Conservation (phyloP, 2,797 vertebrate species). For the Enteromius anoplus region DNA sequence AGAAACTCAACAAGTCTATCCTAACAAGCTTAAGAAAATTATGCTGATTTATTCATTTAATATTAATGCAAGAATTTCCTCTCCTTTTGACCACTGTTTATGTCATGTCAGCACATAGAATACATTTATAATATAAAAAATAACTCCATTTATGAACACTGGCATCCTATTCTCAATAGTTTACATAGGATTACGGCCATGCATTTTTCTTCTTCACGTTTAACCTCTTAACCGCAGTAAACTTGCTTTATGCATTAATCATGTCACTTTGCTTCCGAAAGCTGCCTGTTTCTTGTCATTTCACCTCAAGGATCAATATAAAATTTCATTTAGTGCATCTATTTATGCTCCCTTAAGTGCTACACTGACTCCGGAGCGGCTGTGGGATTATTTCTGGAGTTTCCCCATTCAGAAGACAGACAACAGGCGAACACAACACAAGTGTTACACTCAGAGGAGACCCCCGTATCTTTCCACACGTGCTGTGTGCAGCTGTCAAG, state of each 20-base stretch:
- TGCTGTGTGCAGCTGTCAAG: slow-evolving; percentile 34
- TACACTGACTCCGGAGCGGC: slow-evolving; percentile 35
- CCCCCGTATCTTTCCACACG: not conserved
- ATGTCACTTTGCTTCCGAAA: not conserved
- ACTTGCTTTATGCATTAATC: not conserved
- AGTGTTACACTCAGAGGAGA: slow-evolving; percentile 54
- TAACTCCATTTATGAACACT: not conserved
- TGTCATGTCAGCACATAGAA: not conserved
- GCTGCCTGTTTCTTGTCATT: not conserved
- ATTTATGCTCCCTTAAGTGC: slow-evolving; percentile 1
- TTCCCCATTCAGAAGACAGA: slow-evolving; percentile 66
- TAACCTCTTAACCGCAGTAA: not conserved
- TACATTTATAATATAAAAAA: not conserved
- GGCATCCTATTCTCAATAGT: not conserved
- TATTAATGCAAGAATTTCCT: not conserved
- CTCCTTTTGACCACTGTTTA: not conserved
- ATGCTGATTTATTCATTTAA: not conserved
- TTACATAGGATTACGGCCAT: not conserved
- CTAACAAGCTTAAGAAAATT: not conserved
- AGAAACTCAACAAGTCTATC: not conserved
- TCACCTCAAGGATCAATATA: not conserved
- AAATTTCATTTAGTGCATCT: not conserved
- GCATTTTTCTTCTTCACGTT: not conserved
- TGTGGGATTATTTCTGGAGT: slow-evolving; percentile 60
- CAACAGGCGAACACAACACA: slow-evolving; percentile 71